Evolutionary conservation across 1,140 invertebrate genomes (phyloP).

Genomic region (Drosophila kanapiae): DNA sequence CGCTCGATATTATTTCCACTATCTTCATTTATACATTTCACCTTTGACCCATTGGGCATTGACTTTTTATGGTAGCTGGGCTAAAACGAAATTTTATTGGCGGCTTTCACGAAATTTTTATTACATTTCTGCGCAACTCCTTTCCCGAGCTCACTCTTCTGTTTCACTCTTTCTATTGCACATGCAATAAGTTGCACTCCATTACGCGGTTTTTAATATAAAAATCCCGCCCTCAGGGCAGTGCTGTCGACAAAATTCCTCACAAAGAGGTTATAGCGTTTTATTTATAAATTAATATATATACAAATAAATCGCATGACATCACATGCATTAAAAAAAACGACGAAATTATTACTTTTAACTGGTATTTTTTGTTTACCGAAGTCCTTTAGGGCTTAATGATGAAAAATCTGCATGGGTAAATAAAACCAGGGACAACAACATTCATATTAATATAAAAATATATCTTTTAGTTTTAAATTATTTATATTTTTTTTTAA

Average conservation of each 20-base stretch:
- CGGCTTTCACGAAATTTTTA: slow-evolving; percentile 47
- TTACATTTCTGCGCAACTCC: slow-evolving; percentile 56
- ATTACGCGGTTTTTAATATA: slow-evolving; percentile 73
- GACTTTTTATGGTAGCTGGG: slow-evolving; percentile 6
- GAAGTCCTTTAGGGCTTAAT: too few species aligned
- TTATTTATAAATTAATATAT: neutral
- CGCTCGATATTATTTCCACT: neutral
- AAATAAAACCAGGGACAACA: too few species aligned
- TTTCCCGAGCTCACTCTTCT: slow-evolving; percentile 26
- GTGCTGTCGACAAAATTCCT: neutral
- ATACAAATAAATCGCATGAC: too few species aligned
- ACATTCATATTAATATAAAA: too few species aligned
- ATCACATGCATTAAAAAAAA: too few species aligned
- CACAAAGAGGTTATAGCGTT: neutral
- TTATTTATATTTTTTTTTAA: too few species aligned
- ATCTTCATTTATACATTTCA: neutral
- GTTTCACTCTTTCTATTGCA: slow-evolving; percentile 30
- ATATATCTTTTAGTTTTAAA: too few species aligned
- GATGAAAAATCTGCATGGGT: too few species aligned
- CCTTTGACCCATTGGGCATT: neutral
- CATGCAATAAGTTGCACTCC: slow-evolving; percentile 75
- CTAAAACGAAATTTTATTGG: neutral
- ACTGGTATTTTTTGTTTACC: too few species aligned
- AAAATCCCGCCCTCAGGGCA: slow-evolving; percentile 24
- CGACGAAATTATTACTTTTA: too few species aligned